Base-by-base conservation (phyloP, 2,797 vertebrate species). In the Liasis olivaceus region DNA sequence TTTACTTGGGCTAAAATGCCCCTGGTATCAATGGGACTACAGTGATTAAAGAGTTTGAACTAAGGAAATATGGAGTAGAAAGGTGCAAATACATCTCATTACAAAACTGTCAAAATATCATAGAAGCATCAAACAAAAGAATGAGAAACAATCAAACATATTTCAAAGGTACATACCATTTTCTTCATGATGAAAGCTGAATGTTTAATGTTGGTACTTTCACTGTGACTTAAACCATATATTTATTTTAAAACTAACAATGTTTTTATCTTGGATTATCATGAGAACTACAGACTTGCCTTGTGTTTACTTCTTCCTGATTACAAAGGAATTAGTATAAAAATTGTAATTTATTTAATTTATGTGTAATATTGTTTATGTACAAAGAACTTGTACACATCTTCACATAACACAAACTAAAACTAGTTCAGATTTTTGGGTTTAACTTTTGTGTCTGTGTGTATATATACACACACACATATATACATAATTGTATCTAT, bases 21-120 rank as follows among this genome's bases (percentile, higher is more conserved):
- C 0, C 56, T 28, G 5, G 93, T 94, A 64, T 88, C 93, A 89
- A 62, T 0, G 0, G 0, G 8, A 87, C 0, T 66, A 69, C 63
- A 0, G 0, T 42, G 87, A 60, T 42, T 51, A 63, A 72, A 7
- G 60, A 20, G 17, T 13, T 17, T n/a, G 36, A 2, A n/a, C 64
- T 60, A 85, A 69, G 85, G 28, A 89, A 85, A 64, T 13, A 69
- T 42, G 69, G 0, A 7, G 60, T 64, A 77, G 87, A 66, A 36
- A 56, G 56, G 59, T 85, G 5, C 22, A 63, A 64, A 85, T 42
- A 28, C 36, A 63, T 64, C 56, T 89, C 12, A 58, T 85, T 89
- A 85, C 69, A 87, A 72, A 59, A 77, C 64, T 59, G 64, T 24
- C 31, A 88, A 91, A 60, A 24, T 54, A 51, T 60, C 36, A 60